Conservation (phyloP, 2,113 vertebrate genomes). For the Vimba vimba region DNA sequence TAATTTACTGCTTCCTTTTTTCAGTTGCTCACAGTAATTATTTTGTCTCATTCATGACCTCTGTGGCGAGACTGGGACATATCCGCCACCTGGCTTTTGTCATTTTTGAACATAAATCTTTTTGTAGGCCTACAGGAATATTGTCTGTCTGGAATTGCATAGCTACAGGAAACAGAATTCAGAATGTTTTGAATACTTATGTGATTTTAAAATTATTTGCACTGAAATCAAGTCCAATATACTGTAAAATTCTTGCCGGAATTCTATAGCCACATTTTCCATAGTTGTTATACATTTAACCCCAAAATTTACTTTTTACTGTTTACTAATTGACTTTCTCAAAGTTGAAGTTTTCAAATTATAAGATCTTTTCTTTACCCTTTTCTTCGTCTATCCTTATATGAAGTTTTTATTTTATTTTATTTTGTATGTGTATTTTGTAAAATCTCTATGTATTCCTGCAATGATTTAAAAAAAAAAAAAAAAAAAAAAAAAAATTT, state of each 20-base stretch:
- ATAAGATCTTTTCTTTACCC: no score
- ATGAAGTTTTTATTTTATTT: no score
- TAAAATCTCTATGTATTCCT: no score
- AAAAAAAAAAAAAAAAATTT: no score
- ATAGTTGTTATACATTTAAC: background rate
- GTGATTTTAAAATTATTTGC: background rate
- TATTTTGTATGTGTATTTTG: no score
- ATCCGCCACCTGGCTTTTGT: conserved; percentile 31
- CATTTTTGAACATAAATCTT: conserved; percentile 24
- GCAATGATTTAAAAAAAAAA: no score
- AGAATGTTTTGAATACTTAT: background rate
- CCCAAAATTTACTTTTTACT: no score
- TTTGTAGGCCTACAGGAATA: conserved; percentile 16
- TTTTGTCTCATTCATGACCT: conserved; percentile 42
- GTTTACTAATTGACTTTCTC: background rate
- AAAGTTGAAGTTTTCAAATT: background rate
- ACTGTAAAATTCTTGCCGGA: background rate
- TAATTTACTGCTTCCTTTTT: conserved; percentile 55
- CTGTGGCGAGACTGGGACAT: conserved; percentile 26
- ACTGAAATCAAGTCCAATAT: background rate
- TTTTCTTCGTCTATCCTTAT: no score
- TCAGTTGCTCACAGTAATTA: conserved; percentile 35
- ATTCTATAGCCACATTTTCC: background rate
- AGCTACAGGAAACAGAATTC: background rate
- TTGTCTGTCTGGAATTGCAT: background rate